Base-by-base conservation (phyloP, 2,113 vertebrate species). In the Clarias batrachus region DNA sequence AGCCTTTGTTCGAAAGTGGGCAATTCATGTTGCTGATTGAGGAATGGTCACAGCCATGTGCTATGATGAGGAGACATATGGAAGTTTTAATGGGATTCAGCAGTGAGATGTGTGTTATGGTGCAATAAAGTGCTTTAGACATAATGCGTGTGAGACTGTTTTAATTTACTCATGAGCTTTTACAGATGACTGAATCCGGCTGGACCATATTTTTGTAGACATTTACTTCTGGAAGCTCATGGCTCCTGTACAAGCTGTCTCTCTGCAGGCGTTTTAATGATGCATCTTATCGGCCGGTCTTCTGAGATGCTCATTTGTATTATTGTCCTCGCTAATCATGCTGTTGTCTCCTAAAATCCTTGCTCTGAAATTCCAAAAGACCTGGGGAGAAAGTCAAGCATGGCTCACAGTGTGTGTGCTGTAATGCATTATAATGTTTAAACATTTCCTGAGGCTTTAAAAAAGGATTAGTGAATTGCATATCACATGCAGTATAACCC, bases 191-290 rank as follows among this genome's bases (percentile, higher is more conserved):
- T 82, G 60, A 17, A 82, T 85, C 70, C 10, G 71, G 57, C 48
- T 56, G 76, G 77, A 63, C 66, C 70, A 59, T 85, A 62, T 66
- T 66, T 37, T 21, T 54, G 77, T n/a, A 70, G 74, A 14, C 54
- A 63, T 79, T 85, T 56, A 82, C 63, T 85, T 65, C 52, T 88
- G 52, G 78, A 85, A 82, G 25, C 86, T 48, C 81, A 30, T 30
- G 21, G 52, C 70, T 86, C 30, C 60, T 65, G 84, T 59, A 11
- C 23, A 30, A 17, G 73, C 83, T 83, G 66, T 65, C 77, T 85
- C 59, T 80, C 76, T 86, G 87, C 88, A 86, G 87, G 80, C 82
- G 87, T 85, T 88, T 87, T 86, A 88, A 90, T 90, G 87, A 87
- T 88, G 86, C 74, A 89, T 84, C 68, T 37, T 48, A 70, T 76